Conservation (phyloP, 2,888 invertebrate genomes). For the Drosophila atripex region DNA sequence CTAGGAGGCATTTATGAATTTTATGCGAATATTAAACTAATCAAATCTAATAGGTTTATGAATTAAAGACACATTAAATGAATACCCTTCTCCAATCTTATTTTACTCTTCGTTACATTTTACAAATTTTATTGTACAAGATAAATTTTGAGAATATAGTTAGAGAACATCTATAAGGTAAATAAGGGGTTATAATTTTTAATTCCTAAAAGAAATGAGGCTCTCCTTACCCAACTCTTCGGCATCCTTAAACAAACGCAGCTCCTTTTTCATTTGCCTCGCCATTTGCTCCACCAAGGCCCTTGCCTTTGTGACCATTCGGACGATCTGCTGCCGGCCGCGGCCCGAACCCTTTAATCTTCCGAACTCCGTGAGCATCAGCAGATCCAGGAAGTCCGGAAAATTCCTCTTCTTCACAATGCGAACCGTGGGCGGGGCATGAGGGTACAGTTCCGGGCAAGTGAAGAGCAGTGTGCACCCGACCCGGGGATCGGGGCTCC, state of each 20-base stretch:
- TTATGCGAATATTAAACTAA: not conserved
- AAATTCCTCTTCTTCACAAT: conserved; percentile 36
- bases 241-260: not conserved
- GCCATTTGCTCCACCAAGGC: conserved; percentile 6
- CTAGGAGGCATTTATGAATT: conserved; percentile 12
- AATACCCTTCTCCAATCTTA: not conserved
- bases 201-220: not conserved
- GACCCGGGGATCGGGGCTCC: conserved; percentile 10
- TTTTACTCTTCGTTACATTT: not conserved
- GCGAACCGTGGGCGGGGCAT: conserved; percentile 17
- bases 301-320: conserved; percentile 13
- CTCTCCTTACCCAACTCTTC: not conserved
- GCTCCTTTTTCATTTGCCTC: not conserved
- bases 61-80: not conserved
- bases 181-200: not conserved
- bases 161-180: conserved; percentile 2
- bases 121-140: not conserved
- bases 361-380: conserved; percentile 23
- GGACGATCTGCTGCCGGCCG: conserved; percentile 26
- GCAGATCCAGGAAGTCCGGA: conserved; percentile 23
- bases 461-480: conserved; percentile 44
- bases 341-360: conserved; percentile 1
- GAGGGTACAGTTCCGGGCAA: conserved; percentile 30
- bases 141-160: not conserved
- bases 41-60: not conserved